Percentiles rank a stretch among this genome's conserved stretches.
phyloP scores from a whole-genome alignment of 2,797 vertebrate genomes.

The Pipistrellus nathusii region DNA sequence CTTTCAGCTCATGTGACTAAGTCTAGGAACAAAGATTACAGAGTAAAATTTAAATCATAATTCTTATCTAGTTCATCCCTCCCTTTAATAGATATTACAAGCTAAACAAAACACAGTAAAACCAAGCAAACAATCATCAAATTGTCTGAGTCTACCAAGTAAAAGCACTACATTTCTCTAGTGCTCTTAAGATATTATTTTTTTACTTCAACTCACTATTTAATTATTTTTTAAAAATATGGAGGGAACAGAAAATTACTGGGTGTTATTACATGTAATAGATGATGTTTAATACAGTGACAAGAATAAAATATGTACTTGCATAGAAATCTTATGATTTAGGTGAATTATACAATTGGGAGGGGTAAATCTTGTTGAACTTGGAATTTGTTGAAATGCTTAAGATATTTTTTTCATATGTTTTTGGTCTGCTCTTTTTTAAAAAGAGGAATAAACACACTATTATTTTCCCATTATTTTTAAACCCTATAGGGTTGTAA shows the following conservation, averaged over 20 bases:
- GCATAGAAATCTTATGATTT: conserved; percentile 38
- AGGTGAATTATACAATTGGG: conserved; percentile 47
- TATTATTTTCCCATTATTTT: conserved; percentile 55
- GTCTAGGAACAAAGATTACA: not conserved
- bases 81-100: not conserved
- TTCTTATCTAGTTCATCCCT: not conserved
- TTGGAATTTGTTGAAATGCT: conserved; percentile 62
- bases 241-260: not conserved
- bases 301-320: conserved; percentile 50
- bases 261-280: not conserved
- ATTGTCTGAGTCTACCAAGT: not conserved
- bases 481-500: conserved; percentile 66
- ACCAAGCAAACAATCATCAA: not conserved
- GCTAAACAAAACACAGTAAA: not conserved
- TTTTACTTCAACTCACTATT: conserved; percentile 5
- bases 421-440: not conserved
- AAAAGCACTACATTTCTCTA: not conserved
- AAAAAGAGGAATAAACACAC: not conserved
- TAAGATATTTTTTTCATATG: conserved; percentile 66
- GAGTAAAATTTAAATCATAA: not conserved
- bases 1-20: not conserved
- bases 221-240: not conserved
- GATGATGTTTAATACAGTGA: conserved; percentile 40
- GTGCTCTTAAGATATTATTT: not conserved
- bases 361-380: conserved; percentile 54